Percentiles rank a stretch among this genome's conserved stretches.
Evolutionary conservation across 2,888 invertebrate species (phyloP).

Genomic region (Argyresthia goedartella): DNA sequence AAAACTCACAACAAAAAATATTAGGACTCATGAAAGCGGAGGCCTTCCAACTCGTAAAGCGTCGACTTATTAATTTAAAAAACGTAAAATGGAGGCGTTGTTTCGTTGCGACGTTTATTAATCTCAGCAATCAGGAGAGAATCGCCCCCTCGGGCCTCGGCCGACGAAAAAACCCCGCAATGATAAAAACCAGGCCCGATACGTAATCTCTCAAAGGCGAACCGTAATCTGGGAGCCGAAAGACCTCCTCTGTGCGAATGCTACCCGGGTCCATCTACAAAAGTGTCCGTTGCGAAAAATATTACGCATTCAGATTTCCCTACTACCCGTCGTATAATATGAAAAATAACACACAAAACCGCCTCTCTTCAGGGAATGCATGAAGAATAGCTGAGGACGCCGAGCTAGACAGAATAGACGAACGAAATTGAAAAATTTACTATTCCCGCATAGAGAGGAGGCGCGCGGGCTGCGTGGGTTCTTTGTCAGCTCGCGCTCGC

Average conservation of each 20-base stretch:
- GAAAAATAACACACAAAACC: not conserved
- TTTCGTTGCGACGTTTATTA: constrained; percentile 23
- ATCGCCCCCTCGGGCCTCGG: constrained; percentile 7
- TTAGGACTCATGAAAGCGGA: not conserved
- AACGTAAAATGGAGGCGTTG: constrained; percentile 30
- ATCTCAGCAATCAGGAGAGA: constrained; percentile 27
- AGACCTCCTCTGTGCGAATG: not conserved
- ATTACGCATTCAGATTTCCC: not conserved
- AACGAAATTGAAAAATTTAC: not conserved
- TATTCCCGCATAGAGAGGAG: not conserved
- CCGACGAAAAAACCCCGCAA: not conserved
- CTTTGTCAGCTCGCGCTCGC: not conserved
- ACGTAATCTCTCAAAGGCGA: constrained; percentile 3
- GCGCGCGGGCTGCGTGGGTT: not conserved
- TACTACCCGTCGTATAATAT: no score
- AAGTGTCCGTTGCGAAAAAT: not conserved
- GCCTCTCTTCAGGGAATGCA: not conserved
- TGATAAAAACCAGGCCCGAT: constrained; percentile 2
- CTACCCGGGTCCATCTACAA: not conserved
- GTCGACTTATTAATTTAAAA: constrained; percentile 11
- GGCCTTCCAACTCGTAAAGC: not conserved
- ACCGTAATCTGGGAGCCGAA: not conserved
- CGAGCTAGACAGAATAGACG: not conserved
- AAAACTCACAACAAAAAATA: not conserved
- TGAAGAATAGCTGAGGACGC: not conserved